Evolutionary conservation across 2,888 invertebrate species (phyloP).

Genomic region (Stenichneumon culpator): DNA sequence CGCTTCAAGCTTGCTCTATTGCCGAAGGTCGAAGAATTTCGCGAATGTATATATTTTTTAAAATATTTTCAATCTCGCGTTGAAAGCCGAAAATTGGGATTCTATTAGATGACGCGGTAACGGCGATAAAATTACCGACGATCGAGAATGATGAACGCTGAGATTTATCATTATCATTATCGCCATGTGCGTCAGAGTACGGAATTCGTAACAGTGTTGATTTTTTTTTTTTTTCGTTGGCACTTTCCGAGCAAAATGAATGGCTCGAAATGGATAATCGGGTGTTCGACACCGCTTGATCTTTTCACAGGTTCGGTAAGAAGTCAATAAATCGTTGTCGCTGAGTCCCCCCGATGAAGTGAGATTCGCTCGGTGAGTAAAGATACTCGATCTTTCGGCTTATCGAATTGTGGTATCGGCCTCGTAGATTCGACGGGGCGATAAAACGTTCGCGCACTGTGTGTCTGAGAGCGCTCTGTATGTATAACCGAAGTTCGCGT

Average conservation of each 20-base stretch:
- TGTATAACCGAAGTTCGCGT: constrained; percentile 30
- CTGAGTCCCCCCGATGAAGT: constrained; percentile 16
- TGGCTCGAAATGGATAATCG: constrained; percentile 1
- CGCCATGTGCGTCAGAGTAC: not conserved
- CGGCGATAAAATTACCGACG: not conserved
- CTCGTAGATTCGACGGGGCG: constrained; percentile 33
- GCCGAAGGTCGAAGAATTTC: constrained; percentile 1
- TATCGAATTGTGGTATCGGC: constrained; percentile 53
- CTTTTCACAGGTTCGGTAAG: constrained; percentile 26
- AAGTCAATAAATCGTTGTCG: constrained; percentile 42
- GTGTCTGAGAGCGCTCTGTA: not conserved
- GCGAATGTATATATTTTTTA: no score
- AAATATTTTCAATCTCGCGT: not conserved
- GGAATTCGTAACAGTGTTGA: not conserved
- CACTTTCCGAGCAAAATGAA: not conserved
- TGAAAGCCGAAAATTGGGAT: not conserved
- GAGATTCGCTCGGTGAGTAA: constrained; percentile 36
- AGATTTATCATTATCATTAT: not conserved
- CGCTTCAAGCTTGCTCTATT: not conserved
- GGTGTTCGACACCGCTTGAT: constrained; percentile 31
- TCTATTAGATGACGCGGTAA: not conserved
- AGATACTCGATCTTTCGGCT: constrained; percentile 36
- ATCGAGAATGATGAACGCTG: not conserved
- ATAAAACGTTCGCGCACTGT: constrained; percentile 33
- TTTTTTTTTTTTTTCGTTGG: constrained; percentile 1